Conservation (phyloP, 2,113 vertebrate species). For the Heliornis fulica region DNA sequence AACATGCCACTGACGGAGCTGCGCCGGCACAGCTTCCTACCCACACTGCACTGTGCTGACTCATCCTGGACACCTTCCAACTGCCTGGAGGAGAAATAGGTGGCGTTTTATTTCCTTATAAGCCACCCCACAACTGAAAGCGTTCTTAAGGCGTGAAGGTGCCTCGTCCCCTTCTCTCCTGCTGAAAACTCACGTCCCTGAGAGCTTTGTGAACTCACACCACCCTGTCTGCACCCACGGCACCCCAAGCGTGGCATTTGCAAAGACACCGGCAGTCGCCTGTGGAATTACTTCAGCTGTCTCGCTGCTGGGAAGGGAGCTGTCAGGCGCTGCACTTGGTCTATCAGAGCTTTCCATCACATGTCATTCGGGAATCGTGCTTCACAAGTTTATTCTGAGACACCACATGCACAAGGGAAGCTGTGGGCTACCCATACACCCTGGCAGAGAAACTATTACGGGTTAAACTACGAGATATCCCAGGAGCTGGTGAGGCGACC, state of each 20-base stretch:
- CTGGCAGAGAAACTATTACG: background rate
- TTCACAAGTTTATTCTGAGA: background rate
- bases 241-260: background rate
- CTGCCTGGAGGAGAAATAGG: background rate
- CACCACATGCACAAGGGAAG: background rate
- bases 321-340: background rate
- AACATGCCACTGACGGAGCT: rapidly evolving
- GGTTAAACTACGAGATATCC: background rate
- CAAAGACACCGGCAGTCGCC: rapidly evolving
- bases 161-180: background rate
- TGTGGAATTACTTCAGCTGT: background rate
- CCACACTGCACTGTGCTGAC: background rate
- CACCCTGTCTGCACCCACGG: rapidly evolving
- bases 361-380: background rate
- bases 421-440: background rate
- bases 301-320: background rate
- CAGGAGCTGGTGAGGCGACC: background rate
- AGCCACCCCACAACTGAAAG: background rate
- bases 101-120: background rate
- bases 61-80: constrained; percentile 20
- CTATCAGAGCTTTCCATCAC: background rate
- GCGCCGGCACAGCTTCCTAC: background rate
- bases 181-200: background rate
- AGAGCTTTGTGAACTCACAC: background rate
- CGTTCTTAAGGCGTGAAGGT: background rate